Percentiles rank a stretch among this genome's conserved stretches.
These are phyloP conservation scores for Melanerpes formicivorus DNA, from an alignment of 2,113 vertebrate genomes.

Conservation along the genomic window DNA sequence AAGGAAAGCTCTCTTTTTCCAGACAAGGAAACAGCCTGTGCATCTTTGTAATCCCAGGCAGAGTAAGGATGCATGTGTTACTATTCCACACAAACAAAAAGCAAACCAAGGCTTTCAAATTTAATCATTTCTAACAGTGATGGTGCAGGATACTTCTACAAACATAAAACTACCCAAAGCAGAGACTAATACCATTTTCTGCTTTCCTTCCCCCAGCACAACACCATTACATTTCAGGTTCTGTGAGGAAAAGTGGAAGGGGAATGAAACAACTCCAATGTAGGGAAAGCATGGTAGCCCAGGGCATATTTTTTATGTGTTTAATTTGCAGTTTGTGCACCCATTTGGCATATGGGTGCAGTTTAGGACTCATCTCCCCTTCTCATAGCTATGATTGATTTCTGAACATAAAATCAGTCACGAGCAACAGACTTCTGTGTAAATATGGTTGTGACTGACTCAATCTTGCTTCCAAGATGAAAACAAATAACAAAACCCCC, in stretches of 20 bases:
- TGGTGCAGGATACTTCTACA: not conserved
- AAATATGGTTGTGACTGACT: slow-evolving; percentile 36
- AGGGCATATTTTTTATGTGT: not conserved
- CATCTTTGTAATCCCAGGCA: not conserved
- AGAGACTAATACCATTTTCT: not conserved
- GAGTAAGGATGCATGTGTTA: not conserved
- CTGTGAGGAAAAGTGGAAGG: not conserved
- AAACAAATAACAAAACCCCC: slow-evolving; percentile 31
- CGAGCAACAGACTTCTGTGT: not conserved
- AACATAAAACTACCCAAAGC: not conserved
- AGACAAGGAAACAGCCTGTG: accelerated
- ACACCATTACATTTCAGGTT: not conserved
- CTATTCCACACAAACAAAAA: not conserved
- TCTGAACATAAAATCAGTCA: slow-evolving; percentile 38
- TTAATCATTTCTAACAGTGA: not conserved
- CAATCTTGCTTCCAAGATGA: slow-evolving; percentile 20
- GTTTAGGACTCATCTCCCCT: not conserved
- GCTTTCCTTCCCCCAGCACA: not conserved
- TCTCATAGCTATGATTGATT: slow-evolving; percentile 32
- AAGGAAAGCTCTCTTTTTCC: not conserved
- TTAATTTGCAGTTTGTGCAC: slow-evolving; percentile 22
- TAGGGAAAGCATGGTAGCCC: not conserved
- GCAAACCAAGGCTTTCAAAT: not conserved
- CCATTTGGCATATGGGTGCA: not conserved
- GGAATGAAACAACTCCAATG: not conserved